Base-by-base conservation (phyloP, 2,797 vertebrate genomes). In the Acropternis orthonyx region DNA sequence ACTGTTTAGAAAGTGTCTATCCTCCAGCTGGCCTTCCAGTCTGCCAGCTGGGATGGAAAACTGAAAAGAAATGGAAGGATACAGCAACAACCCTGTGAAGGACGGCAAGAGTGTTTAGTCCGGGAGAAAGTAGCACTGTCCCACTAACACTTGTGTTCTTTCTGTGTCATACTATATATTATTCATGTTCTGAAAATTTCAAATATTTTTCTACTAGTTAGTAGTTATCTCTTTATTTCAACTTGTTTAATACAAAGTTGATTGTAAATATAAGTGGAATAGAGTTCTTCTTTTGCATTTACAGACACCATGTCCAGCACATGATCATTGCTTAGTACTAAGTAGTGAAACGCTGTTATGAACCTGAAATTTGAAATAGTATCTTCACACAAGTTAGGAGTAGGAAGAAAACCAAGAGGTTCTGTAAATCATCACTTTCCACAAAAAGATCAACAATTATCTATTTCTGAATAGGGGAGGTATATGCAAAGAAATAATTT, bases 1-100 rank as follows among this genome's bases (percentile, higher is more conserved):
- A 48, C 19, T 59, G 22, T 84, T 85, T 63, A 74, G 22, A 93
- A 84, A 87, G 39, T 49, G 5, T 44, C 23, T 91, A 56, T 76
- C 36, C 52, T 73, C 32, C 24, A 66, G 21, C 15, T 86, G 69
- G 80, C 28, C 41, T 66, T 63, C 2, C 4, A 91, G 36, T 69
- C 59, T 86, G 52, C 12, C 73, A 34, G n/a, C 10, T 59, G 44
- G 32, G 15, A 95, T 19, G 14, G 82, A 91, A 93, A 85, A 5
- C 18, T 79, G 7, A 18, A n/a, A 32, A 76, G 36, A 72, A 93
- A 49, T 22, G 17, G 28, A 68, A 66, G 9, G 30, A 15, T 67
- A 15, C 5, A 66, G 65, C 19, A 77, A 63, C 12, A 39, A 11
- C 5, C 19, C 5, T 7, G 37, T 26, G 21, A 59, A 49, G 12